Evolutionary conservation across 30 jellyfish, hydroid and myxozoan genomes (phyloP), one percentile per base, ranked within the genome.

Genomic region (Hydractinia echinata): DNA sequence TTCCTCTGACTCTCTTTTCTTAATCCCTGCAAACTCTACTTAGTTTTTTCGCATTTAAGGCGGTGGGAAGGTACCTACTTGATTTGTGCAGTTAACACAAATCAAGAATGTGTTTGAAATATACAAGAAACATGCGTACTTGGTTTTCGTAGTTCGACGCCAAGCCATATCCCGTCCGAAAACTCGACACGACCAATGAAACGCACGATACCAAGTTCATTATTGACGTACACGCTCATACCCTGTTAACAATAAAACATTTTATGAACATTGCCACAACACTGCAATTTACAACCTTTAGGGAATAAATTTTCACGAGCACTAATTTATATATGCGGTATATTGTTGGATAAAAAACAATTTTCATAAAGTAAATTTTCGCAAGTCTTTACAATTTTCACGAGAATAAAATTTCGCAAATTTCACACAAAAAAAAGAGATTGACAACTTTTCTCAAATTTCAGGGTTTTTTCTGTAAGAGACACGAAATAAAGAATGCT

Each of bases 201-300:
- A 55, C 94, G 64, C 4, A 86, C 87, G 15, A 90, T 79, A 10
- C 95, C 97, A 14, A 90, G 77, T 54, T 90, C 96, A 50, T 73
- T 82, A 61, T 90, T 90, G 14, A 85, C 94, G 74, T 79, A 90
- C n/a, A 90, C 97, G 66, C 97, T 90, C 97, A 90, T 90, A 8
- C 97, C 97, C 97, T 89, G 76, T 50, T 53, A 61, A 7, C 66
- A 66, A 68, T 18, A 67, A 77, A 72, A 30, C 44, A 2, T 30
- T 30, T 30, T 30, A 30, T 2, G 44, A 30, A 30, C 44, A 30
- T 30, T 30, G 44, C 44, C 44, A 30, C 44, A 30, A 30, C 44
- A 1, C 2, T 30, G 44, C 44, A 1, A 30, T 30, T 30, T 2
- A 30, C 1, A 30, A 30, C 2, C 44, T 30, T 30, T 30, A 30